Evolutionary conservation across 2,797 vertebrate species (phyloP).

Genomic region (Sciurus vulgaris): DNA sequence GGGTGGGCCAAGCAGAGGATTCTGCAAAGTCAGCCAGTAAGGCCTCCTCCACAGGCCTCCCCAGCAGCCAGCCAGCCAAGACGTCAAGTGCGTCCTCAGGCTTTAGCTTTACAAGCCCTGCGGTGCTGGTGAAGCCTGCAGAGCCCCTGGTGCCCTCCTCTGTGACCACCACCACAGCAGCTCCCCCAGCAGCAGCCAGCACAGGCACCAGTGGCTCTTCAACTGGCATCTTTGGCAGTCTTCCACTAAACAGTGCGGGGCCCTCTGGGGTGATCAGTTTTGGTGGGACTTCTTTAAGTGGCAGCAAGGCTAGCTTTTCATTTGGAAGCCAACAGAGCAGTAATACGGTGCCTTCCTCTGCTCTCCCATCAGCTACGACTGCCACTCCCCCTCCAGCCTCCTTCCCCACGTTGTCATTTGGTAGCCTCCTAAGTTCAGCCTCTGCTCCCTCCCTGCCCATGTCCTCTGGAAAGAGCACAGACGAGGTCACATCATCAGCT

Average conservation of each 20-base stretch:
- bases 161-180: rapidly evolving
- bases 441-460: slow-evolving; percentile 73
- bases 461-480: slow-evolving; percentile 78
- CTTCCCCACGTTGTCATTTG: slow-evolving; percentile 86
- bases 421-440: slow-evolving; percentile 88
- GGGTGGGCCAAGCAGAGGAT: slow-evolving; percentile 94
- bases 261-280: slow-evolving; percentile 88
- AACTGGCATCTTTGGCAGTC: slow-evolving; percentile 74
- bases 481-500: slow-evolving; percentile 67
- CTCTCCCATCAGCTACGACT: slow-evolving; percentile 8
- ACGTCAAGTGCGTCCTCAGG: slow-evolving; percentile 81
- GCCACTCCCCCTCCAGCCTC: slow-evolving; percentile 77
- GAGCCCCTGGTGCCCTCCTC: slow-evolving; percentile 78
- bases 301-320: slow-evolving; percentile 88
- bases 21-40: slow-evolving; percentile 86
- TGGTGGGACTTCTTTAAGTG: slow-evolving; percentile 81
- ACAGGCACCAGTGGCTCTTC: slow-evolving; percentile 65
- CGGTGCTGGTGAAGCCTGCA: slow-evolving; percentile 84
- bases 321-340: slow-evolving; percentile 85
- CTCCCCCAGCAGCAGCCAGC: slow-evolving; percentile 31
- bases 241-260: slow-evolving; percentile 68
- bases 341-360: background rate
- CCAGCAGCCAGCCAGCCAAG: slow-evolving; percentile 78
- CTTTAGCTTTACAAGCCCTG: slow-evolving; percentile 86
- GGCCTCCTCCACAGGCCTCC: slow-evolving; percentile 63